These are phyloP conservation scores for Cygnus buccinator DNA, from an alignment of 2,113 vertebrate species.

Conservation along the genomic window DNA sequence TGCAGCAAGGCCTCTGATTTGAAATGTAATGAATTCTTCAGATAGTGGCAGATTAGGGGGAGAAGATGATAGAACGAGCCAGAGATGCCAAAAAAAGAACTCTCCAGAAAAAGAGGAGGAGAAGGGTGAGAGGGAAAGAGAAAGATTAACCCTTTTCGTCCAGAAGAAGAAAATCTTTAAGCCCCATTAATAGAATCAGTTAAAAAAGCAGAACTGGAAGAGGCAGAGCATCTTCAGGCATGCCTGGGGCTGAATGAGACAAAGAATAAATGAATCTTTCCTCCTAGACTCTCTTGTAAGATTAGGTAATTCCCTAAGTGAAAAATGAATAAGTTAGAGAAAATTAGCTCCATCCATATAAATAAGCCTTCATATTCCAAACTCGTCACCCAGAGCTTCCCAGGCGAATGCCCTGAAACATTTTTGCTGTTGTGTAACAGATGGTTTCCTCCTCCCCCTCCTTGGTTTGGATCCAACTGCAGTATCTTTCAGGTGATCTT, in stretches of 20 bases:
- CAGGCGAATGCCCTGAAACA: constrained; percentile 21
- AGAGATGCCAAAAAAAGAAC: constrained; percentile 29
- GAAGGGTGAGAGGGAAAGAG: not conserved
- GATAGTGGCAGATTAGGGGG: constrained; percentile 60
- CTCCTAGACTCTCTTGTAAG: constrained; percentile 31
- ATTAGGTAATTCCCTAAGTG: constrained; percentile 57
- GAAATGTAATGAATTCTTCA: constrained; percentile 73
- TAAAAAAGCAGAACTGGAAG: constrained; percentile 23
- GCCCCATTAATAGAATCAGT: constrained; percentile 13
- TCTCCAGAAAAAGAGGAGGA: constrained; percentile 47
- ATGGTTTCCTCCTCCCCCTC: constrained; percentile 59
- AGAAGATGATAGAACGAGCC: constrained; percentile 49
- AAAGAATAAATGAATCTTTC: constrained; percentile 53
- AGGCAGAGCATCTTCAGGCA: constrained; percentile 31
- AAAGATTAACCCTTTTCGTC: constrained; percentile 37
- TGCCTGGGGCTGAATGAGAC: constrained; percentile 52
- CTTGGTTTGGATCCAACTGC: constrained; percentile 36
- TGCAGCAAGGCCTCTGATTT: constrained; percentile 57
- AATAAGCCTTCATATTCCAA: constrained; percentile 51
- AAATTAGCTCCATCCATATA: constrained; percentile 63
- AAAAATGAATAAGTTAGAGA: constrained; percentile 52
- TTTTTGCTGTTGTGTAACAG: constrained; percentile 68
- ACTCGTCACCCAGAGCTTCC: constrained; percentile 41
- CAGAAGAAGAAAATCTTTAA: not conserved
- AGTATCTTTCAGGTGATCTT: constrained; percentile 70